These are phyloP conservation scores for Miniopterus natalensis DNA, from an alignment of 2,113 vertebrate genomes.

Conservation along the genomic window DNA sequence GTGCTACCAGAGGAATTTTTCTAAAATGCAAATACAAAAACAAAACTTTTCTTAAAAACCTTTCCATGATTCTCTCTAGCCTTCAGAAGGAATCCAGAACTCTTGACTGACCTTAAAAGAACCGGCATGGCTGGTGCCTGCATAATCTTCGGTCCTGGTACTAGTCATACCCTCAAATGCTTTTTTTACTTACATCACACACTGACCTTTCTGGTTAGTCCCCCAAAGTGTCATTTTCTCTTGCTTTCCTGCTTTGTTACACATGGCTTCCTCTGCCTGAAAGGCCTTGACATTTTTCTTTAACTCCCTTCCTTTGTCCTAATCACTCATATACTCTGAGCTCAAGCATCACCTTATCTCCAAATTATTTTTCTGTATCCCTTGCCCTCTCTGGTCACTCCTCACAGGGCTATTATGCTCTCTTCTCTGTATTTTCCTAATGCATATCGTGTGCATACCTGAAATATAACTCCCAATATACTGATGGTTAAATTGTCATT, in stretches of 20 bases:
- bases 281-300: background rate
- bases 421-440: background rate
- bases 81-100: slow-evolving; percentile 16
- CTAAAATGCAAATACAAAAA: slow-evolving; percentile 52
- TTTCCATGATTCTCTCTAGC: slow-evolving; percentile 6
- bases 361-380: background rate
- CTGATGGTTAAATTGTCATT: background rate
- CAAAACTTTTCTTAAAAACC: slow-evolving; percentile 42
- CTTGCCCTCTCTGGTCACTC: background rate
- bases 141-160: background rate
- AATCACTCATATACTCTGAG: background rate
- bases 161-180: background rate
- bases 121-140: background rate
- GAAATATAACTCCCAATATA: background rate
- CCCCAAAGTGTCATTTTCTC: background rate
- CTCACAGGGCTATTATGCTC: background rate
- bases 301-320: background rate
- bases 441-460: background rate
- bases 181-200: background rate
- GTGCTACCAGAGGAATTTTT: background rate
- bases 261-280: background rate
- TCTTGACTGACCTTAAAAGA: background rate
- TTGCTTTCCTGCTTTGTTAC: background rate
- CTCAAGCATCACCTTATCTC: background rate
- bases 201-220: background rate